Evolutionary conservation across 1,140 invertebrate species (phyloP).

Genomic region (Aculops lycopersici): DNA sequence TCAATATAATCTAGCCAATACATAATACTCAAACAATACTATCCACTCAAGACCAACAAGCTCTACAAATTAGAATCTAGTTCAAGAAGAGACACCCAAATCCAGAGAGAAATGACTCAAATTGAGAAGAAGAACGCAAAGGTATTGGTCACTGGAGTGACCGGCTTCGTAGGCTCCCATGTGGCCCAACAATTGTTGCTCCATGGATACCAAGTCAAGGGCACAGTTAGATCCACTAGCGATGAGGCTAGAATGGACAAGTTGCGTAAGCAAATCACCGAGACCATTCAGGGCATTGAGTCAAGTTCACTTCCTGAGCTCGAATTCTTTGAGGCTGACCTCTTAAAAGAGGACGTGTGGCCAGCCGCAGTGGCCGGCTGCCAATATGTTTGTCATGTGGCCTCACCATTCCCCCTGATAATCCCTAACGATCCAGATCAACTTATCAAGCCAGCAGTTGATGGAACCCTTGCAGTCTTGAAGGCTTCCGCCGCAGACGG

Average conservation of each 20-base stretch:
- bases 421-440: conserved; percentile 15
- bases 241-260: conserved; percentile 18
- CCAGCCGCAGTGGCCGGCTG: conserved; percentile 19
- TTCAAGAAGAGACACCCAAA: too few relatives aligned
- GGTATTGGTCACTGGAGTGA: conserved; percentile 25
- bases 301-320: conserved; percentile 18
- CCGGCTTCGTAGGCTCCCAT: conserved; percentile 23
- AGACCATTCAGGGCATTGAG: conserved; percentile 14
- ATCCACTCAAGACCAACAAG: too few relatives aligned
- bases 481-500: conserved; percentile 18
- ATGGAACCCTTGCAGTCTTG: conserved; percentile 23
- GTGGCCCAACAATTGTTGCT: conserved; percentile 21
- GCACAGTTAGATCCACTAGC: conserved; percentile 20
- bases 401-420: conserved; percentile 22
- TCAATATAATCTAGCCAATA: too few relatives aligned
- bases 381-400: conserved; percentile 23
- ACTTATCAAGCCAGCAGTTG: conserved; percentile 21
- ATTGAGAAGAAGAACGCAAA: too few relatives aligned
- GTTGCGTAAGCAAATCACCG: conserved; percentile 8
- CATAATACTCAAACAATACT: too few relatives aligned
- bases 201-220: conserved; percentile 20
- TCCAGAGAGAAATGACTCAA: too few relatives aligned
- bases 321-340: conserved; percentile 20
- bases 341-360: conserved; percentile 16
- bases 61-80: too few relatives aligned